Percentiles rank a stretch among this genome's conserved stretches.
Evolutionary conservation across 2,113 vertebrate species (phyloP).

Genomic region (Sitta europaea): DNA sequence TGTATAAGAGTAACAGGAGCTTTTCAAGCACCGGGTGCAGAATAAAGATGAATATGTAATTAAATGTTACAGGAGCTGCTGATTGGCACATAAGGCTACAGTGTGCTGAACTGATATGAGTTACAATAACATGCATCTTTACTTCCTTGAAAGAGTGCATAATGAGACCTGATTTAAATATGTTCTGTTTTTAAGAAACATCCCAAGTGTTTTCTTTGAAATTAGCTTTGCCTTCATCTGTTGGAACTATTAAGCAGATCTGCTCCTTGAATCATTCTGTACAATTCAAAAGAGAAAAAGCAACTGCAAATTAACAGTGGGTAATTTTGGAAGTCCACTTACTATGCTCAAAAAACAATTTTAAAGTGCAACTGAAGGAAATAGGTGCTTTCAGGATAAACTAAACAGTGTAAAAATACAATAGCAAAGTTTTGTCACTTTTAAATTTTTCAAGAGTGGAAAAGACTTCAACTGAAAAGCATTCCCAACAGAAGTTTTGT

Average conservation of each 20-base stretch:
- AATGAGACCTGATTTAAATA: slow-evolving; percentile 51
- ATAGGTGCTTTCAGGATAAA: not conserved
- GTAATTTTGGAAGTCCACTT: not conserved
- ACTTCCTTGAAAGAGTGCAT: slow-evolving; percentile 30
- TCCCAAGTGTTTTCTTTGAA: slow-evolving; percentile 45
- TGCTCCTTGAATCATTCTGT: not conserved
- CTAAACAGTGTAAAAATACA: not conserved
- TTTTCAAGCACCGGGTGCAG: not conserved
- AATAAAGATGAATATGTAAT: slow-evolving; percentile 21
- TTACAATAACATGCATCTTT: not conserved
- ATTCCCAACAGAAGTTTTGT: not conserved
- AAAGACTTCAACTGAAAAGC: not conserved
- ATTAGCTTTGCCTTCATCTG: slow-evolving; percentile 39
- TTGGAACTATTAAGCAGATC: not conserved
- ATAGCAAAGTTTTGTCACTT: not conserved
- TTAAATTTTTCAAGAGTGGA: not conserved
- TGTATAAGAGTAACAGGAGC: not conserved
- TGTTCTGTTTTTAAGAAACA: slow-evolving; percentile 24
- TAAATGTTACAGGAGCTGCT: slow-evolving; percentile 1
- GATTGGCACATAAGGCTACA: not conserved
- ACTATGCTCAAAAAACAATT: not conserved
- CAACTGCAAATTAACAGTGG: not conserved
- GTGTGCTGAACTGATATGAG: not conserved
- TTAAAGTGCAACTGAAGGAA: not conserved
- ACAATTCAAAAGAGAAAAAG: not conserved